Conservation (phyloP, 2,113 vertebrate genomes). For the Ameiurus melas region DNA sequence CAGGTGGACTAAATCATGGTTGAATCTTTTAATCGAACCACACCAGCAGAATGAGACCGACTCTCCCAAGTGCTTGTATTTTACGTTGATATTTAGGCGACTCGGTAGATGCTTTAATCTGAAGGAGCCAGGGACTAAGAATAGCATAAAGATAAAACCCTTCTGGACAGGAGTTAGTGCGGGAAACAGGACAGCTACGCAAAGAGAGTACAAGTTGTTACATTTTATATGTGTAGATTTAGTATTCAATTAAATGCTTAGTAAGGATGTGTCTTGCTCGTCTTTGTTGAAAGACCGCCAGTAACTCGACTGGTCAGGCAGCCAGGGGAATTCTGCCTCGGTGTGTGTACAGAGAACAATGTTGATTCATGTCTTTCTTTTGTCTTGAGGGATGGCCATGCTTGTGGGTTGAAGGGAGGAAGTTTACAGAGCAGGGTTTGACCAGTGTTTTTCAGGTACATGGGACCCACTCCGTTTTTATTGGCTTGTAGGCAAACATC, state of each 20-base stretch:
- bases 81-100: neutral
- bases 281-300: neutral
- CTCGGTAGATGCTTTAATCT: neutral
- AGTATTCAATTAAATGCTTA: neutral
- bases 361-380: slow-evolving; percentile 11
- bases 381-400: neutral
- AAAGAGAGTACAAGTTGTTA: neutral
- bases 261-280: neutral
- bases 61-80: neutral
- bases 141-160: neutral
- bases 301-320: neutral
- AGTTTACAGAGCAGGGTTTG: neutral
- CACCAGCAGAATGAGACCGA: neutral
- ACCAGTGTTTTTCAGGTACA: neutral
- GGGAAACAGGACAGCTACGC: neutral
- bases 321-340: neutral
- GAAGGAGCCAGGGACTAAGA: neutral
- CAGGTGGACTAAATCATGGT: slow-evolving; percentile 4
- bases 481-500: neutral
- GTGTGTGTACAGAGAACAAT: slow-evolving; percentile 6
- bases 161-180: neutral
- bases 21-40: neutral
- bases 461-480: neutral
- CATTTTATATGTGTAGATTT: neutral
- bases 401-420: neutral